Evolutionary conservation across 1,140 invertebrate genomes (phyloP).

Genomic region (Galleria mellonella): DNA sequence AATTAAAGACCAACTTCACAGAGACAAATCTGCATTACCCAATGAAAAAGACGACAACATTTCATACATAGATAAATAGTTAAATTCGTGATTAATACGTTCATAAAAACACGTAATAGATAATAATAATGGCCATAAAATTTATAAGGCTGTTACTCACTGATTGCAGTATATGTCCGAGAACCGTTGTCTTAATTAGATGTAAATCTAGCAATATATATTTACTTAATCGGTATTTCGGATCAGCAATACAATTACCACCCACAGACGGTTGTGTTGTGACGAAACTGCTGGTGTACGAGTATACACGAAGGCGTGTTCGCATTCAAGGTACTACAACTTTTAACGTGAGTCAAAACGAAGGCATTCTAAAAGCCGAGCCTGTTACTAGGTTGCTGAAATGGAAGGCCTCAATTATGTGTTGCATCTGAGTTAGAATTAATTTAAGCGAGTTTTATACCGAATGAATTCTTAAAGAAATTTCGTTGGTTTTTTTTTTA

Average conservation of each 20-base stretch:
- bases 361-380: not conserved
- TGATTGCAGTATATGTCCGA: not conserved
- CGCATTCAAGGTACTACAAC: constrained; percentile 12
- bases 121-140: not conserved
- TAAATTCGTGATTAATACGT: no score
- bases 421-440: no score
- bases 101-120: no score
- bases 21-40: no score
- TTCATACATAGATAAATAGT: no score
- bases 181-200: constrained; percentile 29
- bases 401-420: no score
- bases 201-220: constrained; percentile 22
- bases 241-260: constrained; percentile 23
- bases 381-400: no score
- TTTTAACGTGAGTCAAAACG: constrained; percentile 1
- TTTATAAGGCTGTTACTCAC: constrained; percentile 1
- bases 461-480: no score
- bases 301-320: constrained; percentile 27
- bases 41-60: no score
- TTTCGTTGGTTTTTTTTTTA: no score
- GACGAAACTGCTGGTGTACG: constrained; percentile 30
- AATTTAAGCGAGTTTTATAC: no score
- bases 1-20: no score
- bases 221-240: constrained; percentile 18
- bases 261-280: constrained; percentile 22